A percentile compares a stretch with the other conserved stretches of the same genome.
Evolutionary conservation across 2,113 vertebrate species (phyloP).

Genomic region (Pygoscelis antarcticus): DNA sequence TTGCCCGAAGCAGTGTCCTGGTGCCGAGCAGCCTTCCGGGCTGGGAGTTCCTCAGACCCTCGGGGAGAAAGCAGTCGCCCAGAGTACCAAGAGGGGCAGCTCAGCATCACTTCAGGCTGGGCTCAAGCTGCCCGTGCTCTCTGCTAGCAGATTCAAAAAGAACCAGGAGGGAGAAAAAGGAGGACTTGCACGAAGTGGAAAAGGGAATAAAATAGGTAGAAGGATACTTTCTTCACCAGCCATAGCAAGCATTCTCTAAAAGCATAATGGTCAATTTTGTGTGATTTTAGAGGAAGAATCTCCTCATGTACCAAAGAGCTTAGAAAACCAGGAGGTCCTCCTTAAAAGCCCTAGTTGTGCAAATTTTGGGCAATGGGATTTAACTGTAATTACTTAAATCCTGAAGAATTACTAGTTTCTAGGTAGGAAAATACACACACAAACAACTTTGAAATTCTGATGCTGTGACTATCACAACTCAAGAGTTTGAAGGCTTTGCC

Average conservation of each 20-base stretch:
- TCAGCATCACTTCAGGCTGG: not conserved
- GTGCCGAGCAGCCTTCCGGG: not conserved
- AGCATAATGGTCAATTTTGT: accelerated
- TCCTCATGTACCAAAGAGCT: not conserved
- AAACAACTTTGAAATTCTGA: not conserved
- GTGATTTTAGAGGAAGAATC: not conserved
- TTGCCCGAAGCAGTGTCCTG: not conserved
- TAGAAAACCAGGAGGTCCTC: not conserved
- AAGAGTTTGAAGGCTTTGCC: not conserved
- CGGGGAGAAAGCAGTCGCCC: not conserved
- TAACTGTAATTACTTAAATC: not conserved
- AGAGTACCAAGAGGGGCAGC: not conserved
- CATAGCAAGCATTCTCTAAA: not conserved
- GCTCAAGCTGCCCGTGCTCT: not conserved
- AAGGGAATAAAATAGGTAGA: accelerated
- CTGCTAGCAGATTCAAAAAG: not conserved
- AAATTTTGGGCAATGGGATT: not conserved
- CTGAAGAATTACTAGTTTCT: not conserved
- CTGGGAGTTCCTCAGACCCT: not conserved
- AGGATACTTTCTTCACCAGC: not conserved
- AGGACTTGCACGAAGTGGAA: not conserved
- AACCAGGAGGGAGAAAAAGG: not conserved
- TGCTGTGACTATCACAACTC: not conserved
- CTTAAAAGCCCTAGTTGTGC: not conserved
- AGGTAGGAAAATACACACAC: not conserved